Percentiles rank a stretch among this genome's conserved stretches.
Evolutionary conservation across 2,888 invertebrate genomes (phyloP).

Genomic region (Mimumesa dahlbomi): DNA sequence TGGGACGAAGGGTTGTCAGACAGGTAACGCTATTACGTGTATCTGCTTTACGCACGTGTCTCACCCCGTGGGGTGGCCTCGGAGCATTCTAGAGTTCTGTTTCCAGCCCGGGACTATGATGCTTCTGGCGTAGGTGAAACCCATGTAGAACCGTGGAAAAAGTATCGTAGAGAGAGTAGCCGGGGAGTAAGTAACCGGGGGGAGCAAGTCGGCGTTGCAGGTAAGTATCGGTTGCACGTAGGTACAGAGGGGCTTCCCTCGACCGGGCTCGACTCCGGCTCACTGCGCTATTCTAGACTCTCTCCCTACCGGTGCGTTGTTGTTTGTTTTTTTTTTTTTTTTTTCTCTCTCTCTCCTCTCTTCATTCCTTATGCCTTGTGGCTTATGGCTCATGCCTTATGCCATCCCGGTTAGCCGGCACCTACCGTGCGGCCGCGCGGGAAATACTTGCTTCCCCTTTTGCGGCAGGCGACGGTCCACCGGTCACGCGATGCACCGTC

Average conservation of each 20-base stretch:
- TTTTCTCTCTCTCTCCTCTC: slow-evolving; percentile 16
- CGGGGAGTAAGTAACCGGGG: slow-evolving; percentile 12
- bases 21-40: slow-evolving; percentile 58
- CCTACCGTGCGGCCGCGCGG: slow-evolving; percentile 25
- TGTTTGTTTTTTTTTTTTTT: slow-evolving; percentile 13
- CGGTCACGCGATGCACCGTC: slow-evolving; percentile 53
- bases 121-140: slow-evolving; percentile 53
- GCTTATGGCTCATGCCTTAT: slow-evolving; percentile 60
- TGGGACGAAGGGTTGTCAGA: slow-evolving; percentile 51
- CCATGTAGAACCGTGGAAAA: slow-evolving; percentile 54
- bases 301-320: slow-evolving; percentile 14
- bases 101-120: slow-evolving; percentile 32
- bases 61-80: slow-evolving; percentile 32
- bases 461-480: slow-evolving; percentile 54
- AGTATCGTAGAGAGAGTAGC: slow-evolving; percentile 41
- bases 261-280: slow-evolving; percentile 54
- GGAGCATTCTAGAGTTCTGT: slow-evolving; percentile 47
- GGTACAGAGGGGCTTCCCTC: slow-evolving; percentile 67
- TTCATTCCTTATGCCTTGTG: slow-evolving; percentile 55
- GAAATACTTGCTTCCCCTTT: slow-evolving; percentile 51
- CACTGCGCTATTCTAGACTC: slow-evolving; percentile 61
- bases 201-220: slow-evolving; percentile 48
- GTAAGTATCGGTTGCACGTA: slow-evolving; percentile 70
- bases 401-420: slow-evolving; percentile 26
- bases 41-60: slow-evolving; percentile 53